phyloP scores from a whole-genome alignment of 2,888 invertebrate species.

The Trachelus troglodyta region DNA sequence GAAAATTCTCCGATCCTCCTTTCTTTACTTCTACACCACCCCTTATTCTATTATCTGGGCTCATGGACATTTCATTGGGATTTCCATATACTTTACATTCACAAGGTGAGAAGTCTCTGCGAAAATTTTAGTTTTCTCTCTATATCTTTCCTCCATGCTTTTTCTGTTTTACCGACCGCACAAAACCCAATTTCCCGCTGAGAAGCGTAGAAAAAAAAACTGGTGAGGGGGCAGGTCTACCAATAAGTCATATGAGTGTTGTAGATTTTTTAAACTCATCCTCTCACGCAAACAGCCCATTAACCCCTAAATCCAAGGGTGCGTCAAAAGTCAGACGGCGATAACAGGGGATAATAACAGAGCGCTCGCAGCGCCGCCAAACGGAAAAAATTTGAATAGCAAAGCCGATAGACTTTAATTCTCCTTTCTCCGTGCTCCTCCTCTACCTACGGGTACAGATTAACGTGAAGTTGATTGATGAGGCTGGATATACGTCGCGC shows the following conservation, averaged over 20 bases:
- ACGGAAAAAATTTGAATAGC: not conserved
- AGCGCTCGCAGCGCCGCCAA: not conserved
- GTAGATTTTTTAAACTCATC: not conserved
- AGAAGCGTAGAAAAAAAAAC: not conserved
- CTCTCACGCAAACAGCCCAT: not conserved
- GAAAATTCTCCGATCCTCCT: not conserved
- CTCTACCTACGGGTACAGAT: not conserved
- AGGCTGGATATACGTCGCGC: not conserved
- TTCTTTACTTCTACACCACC: not conserved
- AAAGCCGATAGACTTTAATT: not conserved
- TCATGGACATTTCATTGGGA: not conserved
- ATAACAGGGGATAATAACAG: not conserved
- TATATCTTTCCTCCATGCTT: not conserved
- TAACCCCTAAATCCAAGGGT: not conserved
- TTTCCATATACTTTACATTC: not conserved
- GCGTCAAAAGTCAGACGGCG: not conserved
- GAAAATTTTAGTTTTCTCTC: not conserved
- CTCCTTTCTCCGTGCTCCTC: not conserved
- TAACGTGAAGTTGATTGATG: not conserved
- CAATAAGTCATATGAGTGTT: not conserved
- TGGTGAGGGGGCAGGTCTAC: not conserved
- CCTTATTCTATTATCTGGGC: not conserved
- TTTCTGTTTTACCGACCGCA: not conserved
- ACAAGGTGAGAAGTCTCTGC: not conserved
- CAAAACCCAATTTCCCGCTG: not conserved